Base-by-base conservation (phyloP, 2,113 vertebrate genomes). In the Vulpes lagopus region DNA sequence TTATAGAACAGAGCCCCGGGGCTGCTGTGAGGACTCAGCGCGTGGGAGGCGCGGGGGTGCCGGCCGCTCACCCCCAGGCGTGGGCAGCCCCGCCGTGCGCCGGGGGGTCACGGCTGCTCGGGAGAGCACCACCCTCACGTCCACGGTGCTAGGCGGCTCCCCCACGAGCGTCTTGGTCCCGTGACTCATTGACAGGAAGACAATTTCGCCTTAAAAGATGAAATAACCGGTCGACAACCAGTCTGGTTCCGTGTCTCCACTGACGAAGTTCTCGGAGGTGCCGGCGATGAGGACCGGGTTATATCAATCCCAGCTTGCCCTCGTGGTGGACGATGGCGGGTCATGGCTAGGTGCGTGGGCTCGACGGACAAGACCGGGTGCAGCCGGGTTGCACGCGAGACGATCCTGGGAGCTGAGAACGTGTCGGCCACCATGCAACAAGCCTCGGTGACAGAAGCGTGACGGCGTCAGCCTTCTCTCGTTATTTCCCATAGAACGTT, bases 1-100 rank as follows among this genome's bases (percentile, higher is more conserved):
- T 73, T 9, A 7, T 1, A 59, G 38, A 22, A 27, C 14, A 5
- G 69, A 43, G 53, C 25, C 20, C 83, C 7, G 30, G 17, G 43
- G 64, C 32, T 7, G 0, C 0, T 0, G 0, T 0, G 16, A 51
- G 78, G 80, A 35, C 27, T 3, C 7, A 1, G 14, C 3, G 11
- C 32, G 1, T 3, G 7, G 0, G 8, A 22, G 32, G 14, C 1
- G 0, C 0, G 11, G 11, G 15, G 2, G 1, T 0, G 10, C 35
- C 0, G 1, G 35, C 27, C 5, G 8, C 57, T 27, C 62, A 4
- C 23, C 1, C 19, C 20, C 8, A 3, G 49, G 60, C 38, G 1
- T 55, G 55, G 59, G 69, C 35, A 27, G 60, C 53, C 57, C 1
- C 0, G 57, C 55, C 88, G 9, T 78, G 51, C 2, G 2, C 1